Evolutionary conservation across 1,140 invertebrate species (phyloP), one percentile per base, ranked within the genome.

Genomic region (Bombus waltoni): DNA sequence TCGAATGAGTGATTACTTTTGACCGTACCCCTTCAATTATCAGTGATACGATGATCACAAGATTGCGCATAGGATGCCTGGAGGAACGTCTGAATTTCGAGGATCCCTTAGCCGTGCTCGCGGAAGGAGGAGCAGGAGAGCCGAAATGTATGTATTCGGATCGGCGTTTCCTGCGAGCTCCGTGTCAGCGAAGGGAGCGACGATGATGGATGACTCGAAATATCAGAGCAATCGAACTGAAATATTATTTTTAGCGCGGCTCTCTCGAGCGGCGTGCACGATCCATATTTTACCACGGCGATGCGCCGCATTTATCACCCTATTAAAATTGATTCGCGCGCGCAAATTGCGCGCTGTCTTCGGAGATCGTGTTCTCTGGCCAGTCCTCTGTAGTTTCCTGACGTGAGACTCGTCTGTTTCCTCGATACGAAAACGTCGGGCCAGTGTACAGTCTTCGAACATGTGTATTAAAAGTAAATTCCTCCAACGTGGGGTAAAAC

Each of bases 131-230:
- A 83, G 42, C 44, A 66, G 57, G 32, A 32, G 32, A 32, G 42
- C 72, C 25, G 81, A 77, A 85, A 90, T 72, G 79, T 81, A 83
- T 87, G 82, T 87, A 89, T 89, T 89, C 86, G 77, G 88, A 89
- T 86, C 87, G 76, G 77, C 85, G 88, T 82, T 83, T 83, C 84
- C 84, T 71, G 78, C 74, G 82, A 86, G 83, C 73, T 59, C 70
- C 66, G 59, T 70, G 87, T 86, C 75, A 74, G 77, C 87, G 81
- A 90, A 86, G 87, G 88, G 89, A 90, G 83, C 88, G 90, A 90
- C 89, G 89, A 91, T 91, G 90, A 91, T 91, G 87, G 90, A 91
- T 91, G 90, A 90, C 85, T 83, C 75, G 83, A 90, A 90, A 90
- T 89, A 90, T 91, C 89, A 73, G 90, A 71, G 81, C 90, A 90